phyloP scores from a whole-genome alignment of 2,888 invertebrate species.

The Apotomis betuletana region DNA sequence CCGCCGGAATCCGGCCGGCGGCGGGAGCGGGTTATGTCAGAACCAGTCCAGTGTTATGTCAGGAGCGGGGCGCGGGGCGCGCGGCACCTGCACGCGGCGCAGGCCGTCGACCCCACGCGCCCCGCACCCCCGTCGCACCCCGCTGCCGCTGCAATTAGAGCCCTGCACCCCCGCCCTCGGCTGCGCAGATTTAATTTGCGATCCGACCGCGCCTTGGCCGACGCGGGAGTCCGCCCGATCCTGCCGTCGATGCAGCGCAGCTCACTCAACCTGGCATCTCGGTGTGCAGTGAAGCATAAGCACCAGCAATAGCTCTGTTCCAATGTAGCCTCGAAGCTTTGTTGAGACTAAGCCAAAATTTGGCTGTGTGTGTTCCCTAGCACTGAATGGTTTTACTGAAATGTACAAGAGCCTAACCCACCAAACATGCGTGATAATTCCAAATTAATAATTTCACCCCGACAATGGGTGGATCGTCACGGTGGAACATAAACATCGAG shows the following conservation, averaged over 20 bases:
- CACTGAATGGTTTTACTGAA: background rate
- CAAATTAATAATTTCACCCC: slow-evolving; percentile 10
- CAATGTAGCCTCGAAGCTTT: no score
- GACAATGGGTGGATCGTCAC: slow-evolving; percentile 6
- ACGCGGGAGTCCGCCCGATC: background rate
- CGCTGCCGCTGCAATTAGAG: slow-evolving; percentile 38
- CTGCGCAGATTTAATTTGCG: slow-evolving; percentile 40
- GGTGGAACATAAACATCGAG: background rate
- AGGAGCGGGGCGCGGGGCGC: slow-evolving; percentile 44
- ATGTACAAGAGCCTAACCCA: background rate
- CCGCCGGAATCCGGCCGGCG: slow-evolving; percentile 40
- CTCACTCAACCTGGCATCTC: background rate
- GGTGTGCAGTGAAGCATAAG: background rate
- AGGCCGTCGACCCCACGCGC: slow-evolving; percentile 56
- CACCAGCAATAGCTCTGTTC: background rate
- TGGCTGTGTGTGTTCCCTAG: background rate
- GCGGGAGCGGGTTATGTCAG: slow-evolving; percentile 53
- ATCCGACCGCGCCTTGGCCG: slow-evolving; percentile 18
- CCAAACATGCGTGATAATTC: slow-evolving; percentile 20
- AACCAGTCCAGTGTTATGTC: slow-evolving; percentile 63
- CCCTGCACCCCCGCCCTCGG: slow-evolving; percentile 37
- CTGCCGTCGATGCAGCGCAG: background rate
- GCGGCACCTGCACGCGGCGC: slow-evolving; percentile 57
- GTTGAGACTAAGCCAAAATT: background rate
- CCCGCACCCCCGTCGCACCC: slow-evolving; percentile 29